Conservation (phyloP, 2,888 invertebrate species). For the Stratiomys singularior region DNA sequence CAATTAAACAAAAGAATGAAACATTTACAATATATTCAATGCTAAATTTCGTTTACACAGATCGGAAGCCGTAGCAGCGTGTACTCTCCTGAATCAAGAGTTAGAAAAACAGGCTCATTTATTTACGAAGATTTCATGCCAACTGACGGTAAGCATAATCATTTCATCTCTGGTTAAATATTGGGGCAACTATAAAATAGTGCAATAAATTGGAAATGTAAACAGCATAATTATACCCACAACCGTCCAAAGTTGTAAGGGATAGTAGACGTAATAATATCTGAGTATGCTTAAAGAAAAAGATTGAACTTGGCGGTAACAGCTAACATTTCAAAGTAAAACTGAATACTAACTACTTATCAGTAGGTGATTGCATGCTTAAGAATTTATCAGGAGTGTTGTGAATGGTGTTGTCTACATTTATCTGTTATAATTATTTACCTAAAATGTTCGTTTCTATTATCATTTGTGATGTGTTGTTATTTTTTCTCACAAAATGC, state of each 20-base stretch:
- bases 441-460: no score
- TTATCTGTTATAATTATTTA: no score
- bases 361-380: neutral
- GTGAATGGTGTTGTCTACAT: neutral
- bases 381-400: neutral
- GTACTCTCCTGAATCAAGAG: conserved; percentile 95
- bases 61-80: conserved; percentile 99
- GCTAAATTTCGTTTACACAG: conserved; percentile 67
- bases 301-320: neutral
- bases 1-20: neutral
- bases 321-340: neutral
- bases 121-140: conserved; percentile 99
- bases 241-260: neutral
- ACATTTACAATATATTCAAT: neutral
- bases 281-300: neutral
- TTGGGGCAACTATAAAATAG: neutral
- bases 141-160: conserved; percentile 84
- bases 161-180: neutral
- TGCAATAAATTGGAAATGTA: neutral
- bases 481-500: no score
- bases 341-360: neutral
- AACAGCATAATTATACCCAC: neutral
- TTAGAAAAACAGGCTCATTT: conserved; percentile 96
- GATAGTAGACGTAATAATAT: neutral
- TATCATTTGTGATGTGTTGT: no score